Base-by-base conservation (phyloP, 2,113 vertebrate species). In the Pachycephala philippinensis region DNA sequence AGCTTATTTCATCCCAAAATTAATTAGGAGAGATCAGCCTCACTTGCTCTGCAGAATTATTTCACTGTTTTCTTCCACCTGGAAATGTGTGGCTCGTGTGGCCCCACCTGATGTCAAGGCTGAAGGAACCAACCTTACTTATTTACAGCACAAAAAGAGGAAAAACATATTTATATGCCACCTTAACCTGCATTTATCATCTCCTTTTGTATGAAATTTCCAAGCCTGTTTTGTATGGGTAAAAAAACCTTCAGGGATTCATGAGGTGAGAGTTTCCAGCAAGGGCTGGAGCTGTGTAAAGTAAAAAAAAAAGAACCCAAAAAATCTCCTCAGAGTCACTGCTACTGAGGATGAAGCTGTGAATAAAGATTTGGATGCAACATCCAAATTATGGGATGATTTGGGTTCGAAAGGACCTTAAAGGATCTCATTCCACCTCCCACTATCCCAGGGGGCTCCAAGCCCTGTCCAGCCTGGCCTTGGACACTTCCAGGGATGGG, bases 61-160 rank as follows among this genome's bases (percentile, higher is more conserved):
- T 31, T 45, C 1, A 13, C 9, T 9, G 8, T 33, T 74, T 35
- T 49, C 28, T 33, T 78, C 40, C 65, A 60, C 7, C 40, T 63
- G 2, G 33, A 50, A 11, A 7, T 0, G 3, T 0, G 9, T 9
- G 42, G 10, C 13, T 42, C 30, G 7, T 7, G 42, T 9, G 74
- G 17, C 17, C 18, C 7, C 80, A 12, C 5, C 57, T 20, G 16
- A 74, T 10, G 54, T 4, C 21, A 47, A 44, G 37, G 78, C 9
- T 82, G 57, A 60, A 65, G 28, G 23, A 85, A 57, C 8, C 14
- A 85, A 57, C 8, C 14, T 70, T 6, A 7, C 5, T 28, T 35
- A 44, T n/a, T 80, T 57, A 40, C 42, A 74, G 31, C 39, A 45
- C 19, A 80, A 27, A 44, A 53, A 37, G 50, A 52, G 22, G 15